A percentile compares a stretch with the other conserved stretches of the same genome.
Conservation (phyloP, 2,797 vertebrate genomes). For the Leptodactylus fallax region DNA sequence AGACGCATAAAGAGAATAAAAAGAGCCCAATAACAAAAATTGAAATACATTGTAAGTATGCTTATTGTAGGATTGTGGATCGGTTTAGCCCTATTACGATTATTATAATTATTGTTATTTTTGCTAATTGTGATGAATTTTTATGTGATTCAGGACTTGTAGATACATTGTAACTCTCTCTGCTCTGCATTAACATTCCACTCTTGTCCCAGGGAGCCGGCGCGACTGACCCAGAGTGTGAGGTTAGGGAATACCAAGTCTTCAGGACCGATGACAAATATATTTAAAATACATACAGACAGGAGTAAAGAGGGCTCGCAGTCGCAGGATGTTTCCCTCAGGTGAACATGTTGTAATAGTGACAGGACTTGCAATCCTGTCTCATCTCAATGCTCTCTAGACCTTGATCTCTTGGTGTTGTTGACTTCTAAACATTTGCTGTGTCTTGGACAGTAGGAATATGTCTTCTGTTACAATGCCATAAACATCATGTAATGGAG, state of each 20-base stretch:
- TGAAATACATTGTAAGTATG: no score
- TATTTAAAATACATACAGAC: constrained; percentile 24
- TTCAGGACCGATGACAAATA: constrained; percentile 23
- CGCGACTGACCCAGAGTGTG: neutral
- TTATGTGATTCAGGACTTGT: neutral
- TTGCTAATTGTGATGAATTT: neutral
- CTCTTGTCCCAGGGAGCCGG: neutral
- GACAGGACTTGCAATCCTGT: constrained; percentile 34
- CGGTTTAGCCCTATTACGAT: no score
- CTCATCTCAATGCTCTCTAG: constrained; percentile 28
- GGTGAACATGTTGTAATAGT: constrained; percentile 36
- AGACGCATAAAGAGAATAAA: no score
- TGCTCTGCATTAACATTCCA: neutral
- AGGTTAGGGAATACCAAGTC: constrained; percentile 7
- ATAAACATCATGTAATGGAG: neutral
- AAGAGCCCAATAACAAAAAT: no score
- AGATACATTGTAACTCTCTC: neutral
- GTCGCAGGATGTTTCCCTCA: constrained; percentile 24
- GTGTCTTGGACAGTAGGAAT: neutral
- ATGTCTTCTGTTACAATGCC: constrained; percentile 10
- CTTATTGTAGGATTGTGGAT: no score
- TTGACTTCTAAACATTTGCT: constrained; percentile 34
- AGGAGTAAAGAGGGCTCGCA: neutral
- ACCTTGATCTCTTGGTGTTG: constrained; percentile 37
- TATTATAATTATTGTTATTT: no score